phyloP scores from a whole-genome alignment of 1,140 invertebrate genomes.

The Mamestra configurata region DNA sequence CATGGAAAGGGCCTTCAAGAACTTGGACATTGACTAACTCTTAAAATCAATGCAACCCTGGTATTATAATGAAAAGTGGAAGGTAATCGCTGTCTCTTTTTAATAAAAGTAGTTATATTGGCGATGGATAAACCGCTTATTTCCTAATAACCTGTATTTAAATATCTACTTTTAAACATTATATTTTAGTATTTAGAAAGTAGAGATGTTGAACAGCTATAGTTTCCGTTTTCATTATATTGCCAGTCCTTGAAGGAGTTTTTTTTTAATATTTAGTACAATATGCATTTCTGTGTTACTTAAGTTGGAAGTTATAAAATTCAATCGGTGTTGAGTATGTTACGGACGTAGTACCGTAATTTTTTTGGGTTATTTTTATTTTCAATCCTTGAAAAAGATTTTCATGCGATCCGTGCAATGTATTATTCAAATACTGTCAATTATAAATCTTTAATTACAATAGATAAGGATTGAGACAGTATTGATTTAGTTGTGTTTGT shows the following conservation, averaged over 20 bases:
- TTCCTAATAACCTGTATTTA: not conserved
- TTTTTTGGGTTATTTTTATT: not conserved
- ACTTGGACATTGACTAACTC: constrained; percentile 79
- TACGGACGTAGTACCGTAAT: not conserved
- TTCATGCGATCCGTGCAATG: not conserved
- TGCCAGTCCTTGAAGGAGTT: not conserved
- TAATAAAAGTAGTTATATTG: not conserved
- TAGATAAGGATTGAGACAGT: not conserved
- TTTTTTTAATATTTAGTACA: constrained; percentile 13
- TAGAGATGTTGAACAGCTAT: not conserved
- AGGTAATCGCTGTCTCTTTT: constrained; percentile 29
- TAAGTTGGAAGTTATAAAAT: not conserved
- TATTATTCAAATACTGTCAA: constrained; percentile 14
- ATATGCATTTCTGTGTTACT: constrained; percentile 33
- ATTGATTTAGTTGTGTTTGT: too few relatives aligned
- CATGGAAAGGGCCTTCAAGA: constrained; percentile 79
- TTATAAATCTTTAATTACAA: constrained; percentile 34
- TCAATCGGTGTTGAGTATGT: not conserved
- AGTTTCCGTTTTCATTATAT: constrained; percentile 10
- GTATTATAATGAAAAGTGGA: constrained; percentile 26
- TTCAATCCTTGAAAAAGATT: not conserved
- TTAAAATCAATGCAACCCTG: not conserved
- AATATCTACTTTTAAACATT: not conserved
- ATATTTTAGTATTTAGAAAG: not conserved
- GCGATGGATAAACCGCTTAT: not conserved